phyloP scores from a whole-genome alignment of 2,888 invertebrate species.

The Minunthozetes semirufus region DNA sequence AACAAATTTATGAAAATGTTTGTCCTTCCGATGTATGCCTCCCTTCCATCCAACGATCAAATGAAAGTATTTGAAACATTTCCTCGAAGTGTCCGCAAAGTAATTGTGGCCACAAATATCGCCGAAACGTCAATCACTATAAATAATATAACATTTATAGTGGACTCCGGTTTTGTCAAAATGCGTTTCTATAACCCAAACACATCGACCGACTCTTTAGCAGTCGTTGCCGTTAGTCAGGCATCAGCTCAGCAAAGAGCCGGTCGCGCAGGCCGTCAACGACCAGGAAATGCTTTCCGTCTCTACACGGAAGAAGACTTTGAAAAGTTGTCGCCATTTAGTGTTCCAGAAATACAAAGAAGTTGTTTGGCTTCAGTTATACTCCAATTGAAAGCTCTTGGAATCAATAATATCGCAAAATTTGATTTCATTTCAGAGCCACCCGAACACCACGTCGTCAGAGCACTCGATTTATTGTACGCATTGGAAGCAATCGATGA shows the following conservation, averaged over 20 bases:
- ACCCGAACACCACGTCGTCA: conserved; percentile 74
- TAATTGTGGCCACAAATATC: conserved; percentile 89
- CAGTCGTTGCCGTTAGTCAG: conserved; percentile 72
- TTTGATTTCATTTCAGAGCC: conserved; percentile 91
- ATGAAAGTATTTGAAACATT: conserved; percentile 71
- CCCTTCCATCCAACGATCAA: conserved; percentile 75
- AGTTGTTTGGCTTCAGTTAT: conserved; percentile 76
- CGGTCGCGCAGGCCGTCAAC: conserved; percentile 79
- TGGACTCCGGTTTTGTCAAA: conserved; percentile 95
- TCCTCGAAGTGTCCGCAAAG: conserved; percentile 66
- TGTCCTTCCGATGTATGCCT: conserved; percentile 85
- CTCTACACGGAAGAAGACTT: conserved; percentile 63
- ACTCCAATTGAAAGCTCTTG: conserved; percentile 84
- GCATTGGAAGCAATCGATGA: conserved; percentile 74
- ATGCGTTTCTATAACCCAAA: conserved; percentile 77
- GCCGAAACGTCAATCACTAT: conserved; percentile 96
- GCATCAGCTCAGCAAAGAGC: conserved; percentile 86
- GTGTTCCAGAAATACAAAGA: conserved; percentile 87
- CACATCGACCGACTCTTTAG: conserved; percentile 73
- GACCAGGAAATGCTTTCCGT: conserved; percentile 71
- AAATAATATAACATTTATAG: conserved; percentile 81
- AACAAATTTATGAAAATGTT: conserved; percentile 51
- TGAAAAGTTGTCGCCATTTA: conserved; percentile 60
- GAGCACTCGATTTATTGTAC: conserved; percentile 77
- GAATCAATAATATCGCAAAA: conserved; percentile 79